Base-by-base conservation (phyloP, 1,140 invertebrate species). In the Pseudomyrmex gracilis region DNA sequence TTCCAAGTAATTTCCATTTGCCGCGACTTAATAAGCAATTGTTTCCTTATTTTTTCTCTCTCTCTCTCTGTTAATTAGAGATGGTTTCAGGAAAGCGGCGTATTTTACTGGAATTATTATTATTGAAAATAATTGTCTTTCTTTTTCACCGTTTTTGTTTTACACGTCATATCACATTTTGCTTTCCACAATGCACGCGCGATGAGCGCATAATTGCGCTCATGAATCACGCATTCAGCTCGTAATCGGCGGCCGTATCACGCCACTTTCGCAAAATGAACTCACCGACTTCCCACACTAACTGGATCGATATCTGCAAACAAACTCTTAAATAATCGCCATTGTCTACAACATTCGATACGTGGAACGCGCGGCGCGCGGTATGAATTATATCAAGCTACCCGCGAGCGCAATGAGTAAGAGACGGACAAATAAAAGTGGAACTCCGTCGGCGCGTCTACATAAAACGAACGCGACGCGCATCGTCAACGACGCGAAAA, bases 301-400 rank as follows among this genome's bases (percentile, higher is more conserved):
- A 51, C 34, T 67, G n/a, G 47, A 71, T 71, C 76, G 66, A 80
- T 71, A 58, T 80, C 76, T 47, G 68, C 66, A 34, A 71, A 58
- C 20, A 49, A 15, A 34, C 43, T 71, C 66, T 80, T 80, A 71
- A 80, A 70, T 80, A 80, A 80, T 80, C 66, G 20, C 49, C 53
- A 80, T 80, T 80, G 66, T 80, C 43, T 34, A 34, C 61, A n/a
- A 45, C n/a, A n/a, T 64, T 64, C 24, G 34, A 64, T 64, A 45
- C 61, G 61, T 12, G 24, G 61, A 64, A 64, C 15, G n/a, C 15
- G n/a, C 53, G 55, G 63, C 15, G 63, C 45, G 47, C 73, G 73
- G 63, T 61, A 74, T 43, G 73, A 51, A 12, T n/a, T n/a, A n/a
- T 51, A 13, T 51, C 13, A 34, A 34, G 7, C 5, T 5, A 34